A percentile compares a stretch with the other conserved stretches of the same genome.
These are phyloP conservation scores for Prionace glauca DNA, from an alignment of 2,797 vertebrate genomes.

Conservation along the genomic window DNA sequence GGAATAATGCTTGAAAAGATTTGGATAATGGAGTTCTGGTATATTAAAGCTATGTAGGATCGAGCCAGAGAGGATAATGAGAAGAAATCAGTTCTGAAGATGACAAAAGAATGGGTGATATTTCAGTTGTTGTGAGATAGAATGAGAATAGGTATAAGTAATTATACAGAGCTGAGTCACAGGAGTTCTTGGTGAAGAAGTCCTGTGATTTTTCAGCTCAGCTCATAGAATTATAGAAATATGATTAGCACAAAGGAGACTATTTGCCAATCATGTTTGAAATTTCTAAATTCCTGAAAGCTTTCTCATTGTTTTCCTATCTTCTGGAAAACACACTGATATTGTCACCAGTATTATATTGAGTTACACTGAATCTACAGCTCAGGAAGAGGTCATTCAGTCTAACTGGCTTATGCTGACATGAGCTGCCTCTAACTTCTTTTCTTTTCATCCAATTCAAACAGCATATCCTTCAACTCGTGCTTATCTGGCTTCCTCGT, in stretches of 20 bases:
- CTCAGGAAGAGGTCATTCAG: background rate
- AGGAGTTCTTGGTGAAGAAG: background rate
- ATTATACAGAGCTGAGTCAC: background rate
- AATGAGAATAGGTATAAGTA: background rate
- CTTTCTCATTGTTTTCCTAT: background rate
- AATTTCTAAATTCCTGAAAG: background rate
- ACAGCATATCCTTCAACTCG: background rate
- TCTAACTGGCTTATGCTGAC: background rate
- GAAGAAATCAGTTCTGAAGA: background rate
- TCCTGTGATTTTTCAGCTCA: background rate
- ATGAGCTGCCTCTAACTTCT: background rate
- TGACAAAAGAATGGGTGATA: background rate
- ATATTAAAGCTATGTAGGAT: background rate
- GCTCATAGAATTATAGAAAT: background rate
- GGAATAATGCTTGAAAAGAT: background rate
- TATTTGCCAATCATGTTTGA: background rate
- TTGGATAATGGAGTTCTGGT: background rate
- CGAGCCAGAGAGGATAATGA: background rate
- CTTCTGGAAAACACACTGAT: background rate
- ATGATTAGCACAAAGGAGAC: background rate
- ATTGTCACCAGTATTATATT: background rate
- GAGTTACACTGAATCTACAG: background rate
- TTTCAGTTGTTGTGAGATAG: background rate
- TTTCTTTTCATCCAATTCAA: background rate
- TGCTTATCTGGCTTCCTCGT: background rate